These are phyloP conservation scores for Cacatua alba DNA, from an alignment of 2,113 vertebrate species.

Conservation along the genomic window DNA sequence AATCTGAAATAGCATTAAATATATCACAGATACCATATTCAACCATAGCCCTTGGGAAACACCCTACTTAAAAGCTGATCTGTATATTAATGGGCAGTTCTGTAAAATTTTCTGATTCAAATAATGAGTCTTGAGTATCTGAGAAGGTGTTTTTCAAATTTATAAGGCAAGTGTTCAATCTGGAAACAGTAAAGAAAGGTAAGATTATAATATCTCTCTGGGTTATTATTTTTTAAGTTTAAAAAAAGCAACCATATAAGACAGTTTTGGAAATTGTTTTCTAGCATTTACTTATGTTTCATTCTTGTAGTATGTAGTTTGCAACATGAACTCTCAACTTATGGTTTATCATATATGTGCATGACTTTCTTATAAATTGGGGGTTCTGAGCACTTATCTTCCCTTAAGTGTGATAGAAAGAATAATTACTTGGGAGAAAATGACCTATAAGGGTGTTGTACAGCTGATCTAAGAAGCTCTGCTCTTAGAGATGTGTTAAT, in stretches of 20 bases:
- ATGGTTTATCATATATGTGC: neutral
- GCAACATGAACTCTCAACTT: neutral
- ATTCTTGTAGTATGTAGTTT: neutral
- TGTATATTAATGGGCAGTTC: neutral
- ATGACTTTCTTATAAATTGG: neutral
- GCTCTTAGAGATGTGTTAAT: neutral
- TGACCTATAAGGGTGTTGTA: fast-evolving
- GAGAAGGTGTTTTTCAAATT: neutral
- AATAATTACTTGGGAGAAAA: neutral
- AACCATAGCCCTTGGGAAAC: neutral
- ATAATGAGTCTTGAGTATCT: neutral
- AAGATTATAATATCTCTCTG: neutral
- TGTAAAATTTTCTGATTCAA: neutral
- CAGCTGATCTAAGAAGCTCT: neutral
- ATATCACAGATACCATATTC: neutral
- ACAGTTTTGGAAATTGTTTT: neutral
- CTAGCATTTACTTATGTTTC: neutral
- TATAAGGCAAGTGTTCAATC: neutral
- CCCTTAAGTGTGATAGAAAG: neutral
- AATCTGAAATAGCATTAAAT: neutral
- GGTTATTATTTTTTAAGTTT: neutral
- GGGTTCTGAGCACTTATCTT: neutral
- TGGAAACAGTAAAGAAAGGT: neutral
- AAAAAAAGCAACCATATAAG: fast-evolving
- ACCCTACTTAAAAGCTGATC: neutral